Evolutionary conservation across 1,140 invertebrate genomes (phyloP), one percentile per base, ranked within the genome.

Genomic region (Pachyrhynchus sulphureomaculatus): DNA sequence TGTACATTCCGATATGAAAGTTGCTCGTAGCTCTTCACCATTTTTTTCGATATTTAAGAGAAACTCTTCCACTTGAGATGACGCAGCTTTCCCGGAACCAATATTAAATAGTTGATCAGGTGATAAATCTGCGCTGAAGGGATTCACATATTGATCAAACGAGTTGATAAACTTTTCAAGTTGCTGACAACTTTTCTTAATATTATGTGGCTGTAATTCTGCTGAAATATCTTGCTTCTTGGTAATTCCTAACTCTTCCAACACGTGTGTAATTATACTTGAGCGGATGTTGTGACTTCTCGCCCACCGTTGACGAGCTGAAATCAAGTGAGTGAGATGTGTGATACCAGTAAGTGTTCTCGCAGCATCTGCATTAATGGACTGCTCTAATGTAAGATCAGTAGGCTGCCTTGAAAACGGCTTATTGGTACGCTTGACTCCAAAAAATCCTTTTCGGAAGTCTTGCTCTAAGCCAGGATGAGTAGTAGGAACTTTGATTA

Each of bases 291-390:
- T 47, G 51, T 52, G 55, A 15, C 55, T 65, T 34, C 32, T 23
- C 2, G 56, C 62, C 61, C 62, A 67, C 10, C 62, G 39, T 53
- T 44, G 49, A 57, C 64, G 51, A 5, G 42, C 44, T 24, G 56
- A 48, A 36, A 72, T 65, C 2, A 66, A 68, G 37, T 67, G 60
- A 2, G 63, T 67, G 1, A 68, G 42, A 45, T 69, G 55, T 13
- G 23, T 36, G 21, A 74, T 45, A 44, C 70, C 70, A 45, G 63
- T 69, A 0, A 73, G 18, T 48, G 53, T 66, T 41, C 64, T 72
- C 9, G 69, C 69, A 34, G 68, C 72, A 66, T 74, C 71, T 24
- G 69, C 70, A 51, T 26, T 26, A 4, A 4, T 26, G 8, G 24
- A 4, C 24, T 26, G 24, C 24, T 26, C 24, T 26, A 26, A 26